Conservation (phyloP, 1,140 invertebrate genomes). For the Glossosoma conforme region DNA sequence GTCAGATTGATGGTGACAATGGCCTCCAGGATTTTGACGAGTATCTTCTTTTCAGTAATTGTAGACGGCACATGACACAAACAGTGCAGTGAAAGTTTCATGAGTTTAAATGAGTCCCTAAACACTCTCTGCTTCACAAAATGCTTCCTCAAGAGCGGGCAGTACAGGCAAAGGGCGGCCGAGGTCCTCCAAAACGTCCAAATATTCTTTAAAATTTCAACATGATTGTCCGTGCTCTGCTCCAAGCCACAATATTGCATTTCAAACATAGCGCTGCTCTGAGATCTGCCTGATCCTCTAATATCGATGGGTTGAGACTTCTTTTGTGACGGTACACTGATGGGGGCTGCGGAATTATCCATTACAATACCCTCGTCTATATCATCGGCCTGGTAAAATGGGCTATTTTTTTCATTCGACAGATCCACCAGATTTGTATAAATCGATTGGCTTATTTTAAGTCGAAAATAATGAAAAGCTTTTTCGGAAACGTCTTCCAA, state of each 20-base stretch:
- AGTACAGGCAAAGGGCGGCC: conserved; percentile 52
- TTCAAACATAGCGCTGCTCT: conserved; percentile 3
- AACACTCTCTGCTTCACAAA: conserved; percentile 38
- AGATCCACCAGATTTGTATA: conserved; percentile 38
- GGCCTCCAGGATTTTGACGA: conserved; percentile 42
- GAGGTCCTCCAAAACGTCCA: conserved; percentile 54
- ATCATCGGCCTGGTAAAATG: conserved; percentile 24
- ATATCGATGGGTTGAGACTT: conserved; percentile 17
- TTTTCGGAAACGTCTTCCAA: conserved; percentile 47
- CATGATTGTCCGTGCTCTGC: conserved; percentile 31
- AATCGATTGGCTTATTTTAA: conserved; percentile 35
- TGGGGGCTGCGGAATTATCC: conserved; percentile 2
- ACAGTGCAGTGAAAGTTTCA: conserved; percentile 39
- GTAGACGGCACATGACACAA: conserved; percentile 33
- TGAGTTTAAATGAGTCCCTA: conserved; percentile 38
- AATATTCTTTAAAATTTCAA: conserved; percentile 39
- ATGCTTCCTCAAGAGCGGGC: conserved; percentile 51
- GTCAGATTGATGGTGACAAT: conserved; percentile 44
- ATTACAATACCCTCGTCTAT: conserved; percentile 2
- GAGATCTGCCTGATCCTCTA: conserved; percentile 3
- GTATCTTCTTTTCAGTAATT: conserved; percentile 32
- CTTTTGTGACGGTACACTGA: background rate
- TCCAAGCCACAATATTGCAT: conserved; percentile 15
- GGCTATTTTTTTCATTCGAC: conserved; percentile 34
- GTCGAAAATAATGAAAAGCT: conserved; percentile 38